Evolutionary conservation across 2,113 vertebrate genomes (phyloP).

Genomic region (Ramphastos sulfuratus): DNA sequence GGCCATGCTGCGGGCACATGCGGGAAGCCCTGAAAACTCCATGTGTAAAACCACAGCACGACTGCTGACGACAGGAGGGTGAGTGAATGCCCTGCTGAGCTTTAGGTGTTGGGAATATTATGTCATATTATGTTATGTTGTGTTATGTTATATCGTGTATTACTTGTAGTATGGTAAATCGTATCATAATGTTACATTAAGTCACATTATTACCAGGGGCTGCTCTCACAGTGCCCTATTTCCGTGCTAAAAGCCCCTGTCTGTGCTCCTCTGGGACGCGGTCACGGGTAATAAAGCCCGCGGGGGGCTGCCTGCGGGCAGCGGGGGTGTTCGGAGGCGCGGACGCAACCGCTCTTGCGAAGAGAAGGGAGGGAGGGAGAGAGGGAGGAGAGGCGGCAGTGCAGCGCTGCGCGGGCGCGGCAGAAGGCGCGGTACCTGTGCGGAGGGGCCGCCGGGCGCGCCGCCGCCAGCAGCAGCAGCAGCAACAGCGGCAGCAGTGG

Average conservation of each 20-base stretch:
- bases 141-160: not conserved
- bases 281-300: not conserved
- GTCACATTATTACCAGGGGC: not conserved
- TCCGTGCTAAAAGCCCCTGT: not conserved
- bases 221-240: not conserved
- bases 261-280: not conserved
- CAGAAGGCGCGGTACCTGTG: not conserved
- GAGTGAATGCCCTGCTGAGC: not conserved
- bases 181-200: not conserved
- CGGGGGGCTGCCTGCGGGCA: not conserved
- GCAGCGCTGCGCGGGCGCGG: not conserved
- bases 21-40: not conserved
- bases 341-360: not conserved
- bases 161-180: not conserved
- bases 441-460: not conserved
- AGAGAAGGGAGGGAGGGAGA: not conserved
- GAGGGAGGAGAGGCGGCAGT: not conserved
- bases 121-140: not conserved
- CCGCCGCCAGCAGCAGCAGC: not conserved
- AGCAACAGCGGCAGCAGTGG: not conserved
- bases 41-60: not conserved
- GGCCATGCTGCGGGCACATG: not conserved
- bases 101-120: fast-evolving
- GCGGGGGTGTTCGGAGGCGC: not conserved
- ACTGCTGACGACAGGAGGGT: not conserved